These are phyloP conservation scores for Rhinophrynus dorsalis DNA, from an alignment of 2,797 vertebrate genomes.

Conservation along the genomic window DNA sequence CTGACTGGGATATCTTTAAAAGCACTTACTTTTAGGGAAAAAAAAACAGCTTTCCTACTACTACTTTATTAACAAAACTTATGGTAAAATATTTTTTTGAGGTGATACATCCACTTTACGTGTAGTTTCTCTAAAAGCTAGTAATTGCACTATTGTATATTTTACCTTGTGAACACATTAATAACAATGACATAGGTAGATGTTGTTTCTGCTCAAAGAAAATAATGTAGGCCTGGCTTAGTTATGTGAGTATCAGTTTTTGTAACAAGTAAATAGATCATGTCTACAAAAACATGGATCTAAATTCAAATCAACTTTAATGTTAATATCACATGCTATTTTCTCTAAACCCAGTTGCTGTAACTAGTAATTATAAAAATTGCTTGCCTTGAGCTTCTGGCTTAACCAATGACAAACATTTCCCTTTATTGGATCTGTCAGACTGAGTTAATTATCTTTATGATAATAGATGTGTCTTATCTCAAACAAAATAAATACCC, in stretches of 20 bases:
- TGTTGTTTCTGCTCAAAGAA: constrained; percentile 46
- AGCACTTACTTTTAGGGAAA: too few species aligned
- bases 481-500: constrained; percentile 83
- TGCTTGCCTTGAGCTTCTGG: constrained; percentile 79
- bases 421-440: constrained; percentile 83
- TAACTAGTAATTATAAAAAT: constrained; percentile 86
- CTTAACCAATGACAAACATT: constrained; percentile 79
- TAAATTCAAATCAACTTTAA: constrained; percentile 79
- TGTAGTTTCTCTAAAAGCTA: constrained; percentile 28
- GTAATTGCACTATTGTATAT: constrained; percentile 39
- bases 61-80: too few species aligned
- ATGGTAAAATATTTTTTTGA: too few species aligned
- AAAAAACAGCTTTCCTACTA: too few species aligned
- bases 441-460: constrained; percentile 85
- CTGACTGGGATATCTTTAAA: too few species aligned
- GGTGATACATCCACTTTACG: too few species aligned
- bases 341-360: constrained; percentile 80
- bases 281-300: constrained; percentile 61
- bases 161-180: constrained; percentile 34
- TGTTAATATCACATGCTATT: constrained; percentile 80
- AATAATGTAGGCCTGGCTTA: constrained; percentile 50
- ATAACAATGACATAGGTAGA: constrained; percentile 30
- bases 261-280: constrained; percentile 66
- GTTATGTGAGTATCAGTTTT: constrained; percentile 64
- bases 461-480: constrained; percentile 84